These are phyloP conservation scores for Heptranchias perlo DNA, from an alignment of 2,113 vertebrate species.

Conservation along the genomic window DNA sequence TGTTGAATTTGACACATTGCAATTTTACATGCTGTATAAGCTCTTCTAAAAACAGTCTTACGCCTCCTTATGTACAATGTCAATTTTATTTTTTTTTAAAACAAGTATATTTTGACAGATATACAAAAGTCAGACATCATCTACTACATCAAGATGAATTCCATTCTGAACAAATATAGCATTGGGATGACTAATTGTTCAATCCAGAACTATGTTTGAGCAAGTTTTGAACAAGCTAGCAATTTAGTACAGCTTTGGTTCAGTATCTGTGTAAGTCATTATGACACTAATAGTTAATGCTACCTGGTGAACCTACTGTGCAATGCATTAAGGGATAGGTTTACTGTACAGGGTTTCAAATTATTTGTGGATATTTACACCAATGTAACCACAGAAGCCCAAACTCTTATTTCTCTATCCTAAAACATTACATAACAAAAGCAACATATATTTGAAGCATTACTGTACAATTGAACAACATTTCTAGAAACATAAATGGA, in stretches of 20 bases:
- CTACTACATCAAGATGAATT: neutral
- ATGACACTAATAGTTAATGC: neutral
- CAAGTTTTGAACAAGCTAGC: too few relatives aligned
- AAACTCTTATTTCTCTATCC: too few relatives aligned
- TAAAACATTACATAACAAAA: neutral
- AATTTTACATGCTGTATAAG: too few relatives aligned
- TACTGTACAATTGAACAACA: neutral
- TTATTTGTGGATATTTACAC: neutral
- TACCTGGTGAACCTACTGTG: too few relatives aligned
- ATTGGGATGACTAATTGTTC: neutral
- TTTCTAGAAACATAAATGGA: neutral
- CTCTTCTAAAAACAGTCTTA: neutral
- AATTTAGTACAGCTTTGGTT: neutral
- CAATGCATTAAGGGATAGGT: neutral
- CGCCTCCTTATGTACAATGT: neutral
- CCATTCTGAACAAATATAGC: neutral
- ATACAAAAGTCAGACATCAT: neutral
- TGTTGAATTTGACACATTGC: neutral
- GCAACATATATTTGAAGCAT: neutral
- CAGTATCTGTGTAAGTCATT: neutral
- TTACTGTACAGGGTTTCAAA: neutral
- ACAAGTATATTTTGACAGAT: neutral
- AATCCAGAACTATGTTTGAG: neutral
- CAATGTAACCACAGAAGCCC: neutral
- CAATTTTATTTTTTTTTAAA: conserved; percentile 20